phyloP scores from a whole-genome alignment of 2,888 invertebrate genomes.

The Dryomyza anilis region DNA sequence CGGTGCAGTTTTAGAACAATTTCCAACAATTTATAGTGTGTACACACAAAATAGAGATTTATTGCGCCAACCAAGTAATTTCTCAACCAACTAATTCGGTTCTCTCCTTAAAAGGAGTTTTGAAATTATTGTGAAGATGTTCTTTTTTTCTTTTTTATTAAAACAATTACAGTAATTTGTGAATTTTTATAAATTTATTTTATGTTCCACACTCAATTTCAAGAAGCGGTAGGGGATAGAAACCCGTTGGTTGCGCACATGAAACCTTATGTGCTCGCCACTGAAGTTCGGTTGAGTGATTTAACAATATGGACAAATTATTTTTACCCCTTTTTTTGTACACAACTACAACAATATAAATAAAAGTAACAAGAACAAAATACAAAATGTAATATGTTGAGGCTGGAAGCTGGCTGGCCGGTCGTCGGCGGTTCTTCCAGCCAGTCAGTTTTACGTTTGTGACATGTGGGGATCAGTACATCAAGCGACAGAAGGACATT shows the following conservation, averaged over 20 bases:
- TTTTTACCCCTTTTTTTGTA: slow-evolving; percentile 13
- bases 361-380: background rate
- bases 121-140: too few relatives aligned
- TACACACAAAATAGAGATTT: too few relatives aligned
- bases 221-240: slow-evolving; percentile 5
- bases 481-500: slow-evolving; percentile 20
- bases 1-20: too few relatives aligned
- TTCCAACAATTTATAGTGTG: too few relatives aligned
- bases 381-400: background rate
- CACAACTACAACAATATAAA: background rate
- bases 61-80: too few relatives aligned
- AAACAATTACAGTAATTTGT: slow-evolving; percentile 28
- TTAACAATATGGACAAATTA: slow-evolving; percentile 31
- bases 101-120: too few relatives aligned
- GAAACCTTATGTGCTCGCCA: slow-evolving; percentile 27
- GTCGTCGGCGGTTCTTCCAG: background rate
- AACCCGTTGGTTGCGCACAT: background rate
- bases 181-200: slow-evolving; percentile 30
- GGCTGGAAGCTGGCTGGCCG: background rate
- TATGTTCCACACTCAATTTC: slow-evolving; percentile 32
- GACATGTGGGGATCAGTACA: slow-evolving; percentile 14
- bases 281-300: slow-evolving; percentile 26
- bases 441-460: slow-evolving; percentile 2
- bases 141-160: slow-evolving; percentile 21
- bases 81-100: too few relatives aligned